Percentiles rank a stretch among this genome's conserved stretches.
phyloP scores from a whole-genome alignment of 1,140 invertebrate species.

The Coptotermes formosanus region DNA sequence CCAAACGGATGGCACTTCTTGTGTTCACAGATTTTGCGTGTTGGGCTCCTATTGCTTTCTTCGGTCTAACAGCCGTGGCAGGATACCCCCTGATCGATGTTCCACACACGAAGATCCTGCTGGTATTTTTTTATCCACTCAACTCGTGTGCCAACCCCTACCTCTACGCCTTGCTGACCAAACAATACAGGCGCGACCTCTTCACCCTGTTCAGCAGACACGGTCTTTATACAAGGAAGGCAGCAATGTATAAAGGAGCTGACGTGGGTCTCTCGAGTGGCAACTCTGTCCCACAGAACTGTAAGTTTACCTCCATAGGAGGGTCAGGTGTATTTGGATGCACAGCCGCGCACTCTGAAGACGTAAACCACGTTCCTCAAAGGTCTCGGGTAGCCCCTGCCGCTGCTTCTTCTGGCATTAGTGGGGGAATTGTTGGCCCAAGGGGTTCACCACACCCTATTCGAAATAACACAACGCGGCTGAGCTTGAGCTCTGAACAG shows the following conservation, averaged over 20 bases:
- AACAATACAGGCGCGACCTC: constrained; percentile 60
- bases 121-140: constrained; percentile 67
- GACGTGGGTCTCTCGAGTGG: not conserved
- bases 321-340: not conserved
- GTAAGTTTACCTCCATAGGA: not conserved
- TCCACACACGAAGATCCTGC: constrained; percentile 44
- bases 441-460: not conserved
- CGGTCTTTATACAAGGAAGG: not conserved
- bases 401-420: not conserved
- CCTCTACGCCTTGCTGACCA: constrained; percentile 63
- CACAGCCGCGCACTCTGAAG: not conserved
- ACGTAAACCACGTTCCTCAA: not conserved
- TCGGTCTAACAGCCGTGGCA: constrained; percentile 58
- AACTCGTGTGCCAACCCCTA: constrained; percentile 68
- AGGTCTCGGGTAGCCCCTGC: not conserved
- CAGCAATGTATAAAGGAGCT: not conserved
- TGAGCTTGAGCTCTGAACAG: not conserved
- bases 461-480: not conserved
- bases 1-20: constrained; percentile 62
- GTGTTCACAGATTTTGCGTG: constrained; percentile 66
- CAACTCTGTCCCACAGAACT: not conserved
- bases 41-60: constrained; percentile 59
- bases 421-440: not conserved
- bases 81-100: constrained; percentile 61
- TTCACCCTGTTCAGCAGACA: constrained; percentile 48